Evolutionary conservation across 2,888 invertebrate species (phyloP).

Genomic region (Lycophotia porphyrea): DNA sequence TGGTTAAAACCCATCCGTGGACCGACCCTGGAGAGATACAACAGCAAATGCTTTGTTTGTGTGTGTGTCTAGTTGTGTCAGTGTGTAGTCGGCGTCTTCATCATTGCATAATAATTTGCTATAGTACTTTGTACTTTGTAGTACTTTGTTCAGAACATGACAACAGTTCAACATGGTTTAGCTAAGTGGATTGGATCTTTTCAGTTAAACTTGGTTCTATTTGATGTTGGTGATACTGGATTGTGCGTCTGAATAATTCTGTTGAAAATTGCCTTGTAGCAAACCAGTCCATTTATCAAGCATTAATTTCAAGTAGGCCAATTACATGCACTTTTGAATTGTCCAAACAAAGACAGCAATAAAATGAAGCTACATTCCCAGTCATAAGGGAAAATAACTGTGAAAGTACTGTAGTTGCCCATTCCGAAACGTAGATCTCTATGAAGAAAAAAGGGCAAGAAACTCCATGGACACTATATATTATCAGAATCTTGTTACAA

Average conservation of each 20-base stretch:
- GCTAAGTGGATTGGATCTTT: neutral
- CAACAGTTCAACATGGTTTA: neutral
- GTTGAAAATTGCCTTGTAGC: neutral
- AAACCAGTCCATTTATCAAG: too few species aligned
- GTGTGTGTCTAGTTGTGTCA: neutral
- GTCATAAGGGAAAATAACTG: too few species aligned
- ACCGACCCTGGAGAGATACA: neutral
- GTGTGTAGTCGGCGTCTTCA: neutral
- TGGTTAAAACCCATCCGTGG: neutral
- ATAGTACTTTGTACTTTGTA: too few species aligned
- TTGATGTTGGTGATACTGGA: neutral
- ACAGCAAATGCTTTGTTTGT: neutral
- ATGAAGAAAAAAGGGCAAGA: too few species aligned
- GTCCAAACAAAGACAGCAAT: too few species aligned
- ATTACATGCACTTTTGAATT: neutral
- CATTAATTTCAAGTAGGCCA: neutral
- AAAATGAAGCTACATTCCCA: too few species aligned
- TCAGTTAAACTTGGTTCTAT: neutral
- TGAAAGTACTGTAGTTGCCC: too few species aligned
- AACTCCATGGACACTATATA: neutral
- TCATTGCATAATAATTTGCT: slow-evolving; percentile 9
- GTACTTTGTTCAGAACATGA: neutral
- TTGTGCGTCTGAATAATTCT: neutral
- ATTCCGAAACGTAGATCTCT: too few species aligned
- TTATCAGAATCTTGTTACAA: neutral